Conservation (phyloP, 2,888 invertebrate species). For the Bombyx huttoni region DNA sequence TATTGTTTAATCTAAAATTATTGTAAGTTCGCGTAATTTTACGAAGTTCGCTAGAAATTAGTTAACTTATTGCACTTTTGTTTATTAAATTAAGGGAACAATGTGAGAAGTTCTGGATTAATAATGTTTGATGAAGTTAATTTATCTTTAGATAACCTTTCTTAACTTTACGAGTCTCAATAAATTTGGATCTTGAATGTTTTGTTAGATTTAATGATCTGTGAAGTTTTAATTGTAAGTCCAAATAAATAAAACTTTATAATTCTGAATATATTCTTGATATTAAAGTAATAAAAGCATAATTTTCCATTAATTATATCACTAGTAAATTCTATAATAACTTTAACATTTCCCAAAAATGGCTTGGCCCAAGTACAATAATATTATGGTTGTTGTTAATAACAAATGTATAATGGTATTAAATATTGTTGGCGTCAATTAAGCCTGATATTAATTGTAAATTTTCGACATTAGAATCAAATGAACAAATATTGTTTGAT, state of each 20-base stretch:
- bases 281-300: not conserved
- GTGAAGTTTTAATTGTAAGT: too few species aligned
- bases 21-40: not conserved
- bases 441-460: not conserved
- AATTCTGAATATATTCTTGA: not conserved
- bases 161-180: not conserved
- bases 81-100: not conserved
- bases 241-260: not conserved
- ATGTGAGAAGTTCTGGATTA: not conserved
- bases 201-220: too few species aligned
- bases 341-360: not conserved
- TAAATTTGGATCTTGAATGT: not conserved
- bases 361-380: slow-evolving; percentile 2
- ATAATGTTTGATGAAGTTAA: not conserved
- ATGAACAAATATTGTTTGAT: too few species aligned
- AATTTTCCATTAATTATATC: not conserved
- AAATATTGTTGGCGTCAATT: not conserved
- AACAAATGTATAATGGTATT: not conserved
- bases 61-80: not conserved
- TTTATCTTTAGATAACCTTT: not conserved
- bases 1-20: not conserved
- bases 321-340: not conserved
- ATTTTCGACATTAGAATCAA: too few species aligned
- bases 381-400: not conserved
- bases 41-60: not conserved